Evolutionary conservation across 2,797 vertebrate species (phyloP).

Genomic region (Mormyrus hasselquistii): DNA sequence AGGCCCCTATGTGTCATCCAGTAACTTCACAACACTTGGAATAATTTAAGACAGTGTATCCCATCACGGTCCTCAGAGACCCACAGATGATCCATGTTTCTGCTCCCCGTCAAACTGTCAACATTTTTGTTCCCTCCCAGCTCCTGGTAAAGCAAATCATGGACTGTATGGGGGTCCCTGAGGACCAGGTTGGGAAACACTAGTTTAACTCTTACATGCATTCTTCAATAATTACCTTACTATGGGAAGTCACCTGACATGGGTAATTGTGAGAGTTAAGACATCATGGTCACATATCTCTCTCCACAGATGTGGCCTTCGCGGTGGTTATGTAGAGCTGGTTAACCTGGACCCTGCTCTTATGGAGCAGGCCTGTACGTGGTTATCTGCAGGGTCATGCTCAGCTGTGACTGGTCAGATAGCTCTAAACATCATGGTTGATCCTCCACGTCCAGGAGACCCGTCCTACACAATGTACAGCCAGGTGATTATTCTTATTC

Average conservation of each 20-base stretch:
- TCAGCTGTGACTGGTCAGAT: conserved; percentile 52
- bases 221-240: neutral
- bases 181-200: neutral
- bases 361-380: conserved; percentile 16
- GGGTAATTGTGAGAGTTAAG: neutral
- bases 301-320: conserved; percentile 57
- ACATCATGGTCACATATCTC: neutral
- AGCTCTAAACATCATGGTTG: conserved; percentile 53
- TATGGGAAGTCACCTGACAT: neutral
- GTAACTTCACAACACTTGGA: neutral
- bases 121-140: neutral
- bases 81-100: neutral
- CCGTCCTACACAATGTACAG: conserved; percentile 52
- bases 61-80: neutral
- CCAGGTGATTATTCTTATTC: conserved; percentile 34
- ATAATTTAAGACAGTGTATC: neutral
- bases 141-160: neutral
- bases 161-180: neutral
- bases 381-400: conserved; percentile 7
- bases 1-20: neutral
- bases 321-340: conserved; percentile 61
- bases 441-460: conserved; percentile 57
- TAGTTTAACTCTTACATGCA: neutral
- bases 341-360: conserved; percentile 57
- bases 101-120: neutral